Conservation (phyloP, 2,888 invertebrate species). For the Dicranocentrus wangi region DNA sequence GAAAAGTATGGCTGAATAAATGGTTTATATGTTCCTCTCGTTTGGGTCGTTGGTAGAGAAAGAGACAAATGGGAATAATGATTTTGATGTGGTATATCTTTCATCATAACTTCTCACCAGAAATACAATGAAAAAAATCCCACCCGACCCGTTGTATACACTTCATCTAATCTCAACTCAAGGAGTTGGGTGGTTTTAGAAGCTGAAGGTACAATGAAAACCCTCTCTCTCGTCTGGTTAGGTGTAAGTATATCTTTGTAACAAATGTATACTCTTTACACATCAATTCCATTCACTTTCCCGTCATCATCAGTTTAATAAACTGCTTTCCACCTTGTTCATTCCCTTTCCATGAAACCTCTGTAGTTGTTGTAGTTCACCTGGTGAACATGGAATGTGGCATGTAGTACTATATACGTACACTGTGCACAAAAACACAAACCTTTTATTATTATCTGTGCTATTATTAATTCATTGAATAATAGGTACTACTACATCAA, state of each 20-base stretch:
- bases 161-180: no score
- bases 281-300: conserved; percentile 9
- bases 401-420: no score
- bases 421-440: no score
- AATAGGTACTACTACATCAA: no score
- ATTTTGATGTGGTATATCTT: conserved; percentile 46
- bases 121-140: conserved; percentile 1
- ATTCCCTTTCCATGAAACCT: neutral
- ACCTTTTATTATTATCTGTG: no score
- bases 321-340: neutral
- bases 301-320: conserved; percentile 14
- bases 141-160: no score
- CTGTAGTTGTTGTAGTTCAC: neutral
- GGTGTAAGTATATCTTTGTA: neutral
- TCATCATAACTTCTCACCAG: conserved; percentile 21
- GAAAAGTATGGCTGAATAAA: conserved; percentile 21
- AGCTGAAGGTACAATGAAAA: no score
- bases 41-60: conserved; percentile 18
- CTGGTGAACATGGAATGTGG: neutral
- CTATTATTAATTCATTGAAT: no score
- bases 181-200: no score
- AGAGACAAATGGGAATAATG: conserved; percentile 47
- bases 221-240: no score
- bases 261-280: conserved; percentile 14
- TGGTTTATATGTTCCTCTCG: neutral